phyloP scores from a whole-genome alignment of 2,797 vertebrate species.

The Florisuga fusca region DNA sequence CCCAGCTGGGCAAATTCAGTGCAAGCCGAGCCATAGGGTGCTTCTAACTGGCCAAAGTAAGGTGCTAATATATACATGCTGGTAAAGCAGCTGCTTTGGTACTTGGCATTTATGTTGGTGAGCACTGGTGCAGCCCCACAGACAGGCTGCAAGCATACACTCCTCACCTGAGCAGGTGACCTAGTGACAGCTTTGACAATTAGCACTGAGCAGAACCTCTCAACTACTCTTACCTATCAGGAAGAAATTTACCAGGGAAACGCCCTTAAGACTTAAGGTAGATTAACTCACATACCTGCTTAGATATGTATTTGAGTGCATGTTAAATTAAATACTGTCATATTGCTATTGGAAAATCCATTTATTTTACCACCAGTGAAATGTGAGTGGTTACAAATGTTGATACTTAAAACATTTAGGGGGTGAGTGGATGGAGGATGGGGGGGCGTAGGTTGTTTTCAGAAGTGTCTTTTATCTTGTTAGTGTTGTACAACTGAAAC shows the following conservation, averaged over 20 bases:
- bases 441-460: not conserved
- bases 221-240: not conserved
- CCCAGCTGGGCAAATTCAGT: not conserved
- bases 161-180: not conserved
- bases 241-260: not conserved
- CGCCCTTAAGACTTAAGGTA: not conserved
- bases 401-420: not conserved
- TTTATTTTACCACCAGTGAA: not conserved
- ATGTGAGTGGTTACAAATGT: not conserved
- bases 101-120: not conserved
- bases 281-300: not conserved
- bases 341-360: not conserved
- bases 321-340: not conserved
- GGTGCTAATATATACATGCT: not conserved
- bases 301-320: not conserved
- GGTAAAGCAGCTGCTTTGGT: not conserved
- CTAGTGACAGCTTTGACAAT: not conserved
- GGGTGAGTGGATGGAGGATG: too few relatives aligned
- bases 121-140: not conserved
- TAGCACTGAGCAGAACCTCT: not conserved
- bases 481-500: not conserved
- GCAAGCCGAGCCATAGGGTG: not conserved
- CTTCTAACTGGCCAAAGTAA: not conserved
- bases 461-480: not conserved
- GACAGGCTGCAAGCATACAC: not conserved